phyloP scores from a whole-genome alignment of 2,113 vertebrate genomes.

The Tenrec ecaudatus region DNA sequence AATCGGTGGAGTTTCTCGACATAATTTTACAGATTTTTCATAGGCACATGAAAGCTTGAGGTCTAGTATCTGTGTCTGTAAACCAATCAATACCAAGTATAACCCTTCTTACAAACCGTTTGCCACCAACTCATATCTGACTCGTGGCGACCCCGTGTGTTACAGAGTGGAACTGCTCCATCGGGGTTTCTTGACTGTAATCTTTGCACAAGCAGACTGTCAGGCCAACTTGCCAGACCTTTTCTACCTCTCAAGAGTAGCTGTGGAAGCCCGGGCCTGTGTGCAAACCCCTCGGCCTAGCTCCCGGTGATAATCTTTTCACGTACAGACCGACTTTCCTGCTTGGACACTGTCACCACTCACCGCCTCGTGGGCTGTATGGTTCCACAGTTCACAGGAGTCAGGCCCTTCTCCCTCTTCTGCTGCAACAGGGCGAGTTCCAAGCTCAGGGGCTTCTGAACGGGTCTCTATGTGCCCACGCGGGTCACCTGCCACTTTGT shows the following conservation, averaged over 20 bases:
- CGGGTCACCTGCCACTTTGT: background rate
- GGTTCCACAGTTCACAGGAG: background rate
- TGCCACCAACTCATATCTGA: background rate
- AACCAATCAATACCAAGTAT: background rate
- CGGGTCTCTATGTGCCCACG: background rate
- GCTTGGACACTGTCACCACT: background rate
- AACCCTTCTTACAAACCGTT: background rate
- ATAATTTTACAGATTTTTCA: background rate
- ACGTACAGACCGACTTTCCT: background rate
- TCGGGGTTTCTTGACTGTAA: background rate
- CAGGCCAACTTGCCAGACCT: background rate
- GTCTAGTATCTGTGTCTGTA: background rate
- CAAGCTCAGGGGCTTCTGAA: background rate
- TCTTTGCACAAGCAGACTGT: background rate
- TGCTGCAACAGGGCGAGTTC: background rate
- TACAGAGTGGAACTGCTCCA: background rate
- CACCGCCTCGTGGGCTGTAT: background rate
- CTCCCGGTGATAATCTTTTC: background rate
- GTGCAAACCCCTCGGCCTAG: background rate
- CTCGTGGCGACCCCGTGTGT: background rate
- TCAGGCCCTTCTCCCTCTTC: background rate
- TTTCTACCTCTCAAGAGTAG: background rate
- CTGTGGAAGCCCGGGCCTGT: background rate
- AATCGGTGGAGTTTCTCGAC: background rate
- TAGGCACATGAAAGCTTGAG: background rate